Evolutionary conservation across 2,797 vertebrate species (phyloP), one percentile per base, ranked within the genome.

Genomic region (Sebastes matsubarae): DNA sequence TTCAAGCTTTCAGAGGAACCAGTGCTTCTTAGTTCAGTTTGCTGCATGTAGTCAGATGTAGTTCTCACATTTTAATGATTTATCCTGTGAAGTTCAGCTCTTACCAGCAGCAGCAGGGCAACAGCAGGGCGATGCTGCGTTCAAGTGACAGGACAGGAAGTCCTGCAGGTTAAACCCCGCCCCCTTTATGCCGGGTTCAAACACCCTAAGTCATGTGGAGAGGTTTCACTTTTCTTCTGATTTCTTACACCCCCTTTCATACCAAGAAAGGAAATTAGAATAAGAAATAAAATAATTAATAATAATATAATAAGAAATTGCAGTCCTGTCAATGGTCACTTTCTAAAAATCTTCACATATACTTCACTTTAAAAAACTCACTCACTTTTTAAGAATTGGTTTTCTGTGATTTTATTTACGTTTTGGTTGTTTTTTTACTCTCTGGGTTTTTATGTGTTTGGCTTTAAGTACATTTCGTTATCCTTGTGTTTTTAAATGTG

Each of bases 91-190:
- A 8, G 9, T 13, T 18, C 4, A 58, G 29, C 42, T 38, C 10
- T 14, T 22, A 5, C 13, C 24, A 20, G 9, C 18, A 18, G 46
- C 46, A 50, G 46, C 5, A 6, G 1, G 16, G 3, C 6, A 13
- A 36, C 34, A 36, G 30, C 8, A 1, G 36, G 18, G 4, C 6
- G 10, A 42, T 11, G 46, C 25, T 18, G 63, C 25, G 27, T 68
- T 38, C 32, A 57, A 78, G n/a, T 22, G 72, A 83, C 78, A 32
- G 20, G 4, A 52, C 81, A 82, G 89, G 84, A 91, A 87, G 27
- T 68, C 13, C 25, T 68, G 46, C 69, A 13, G 0, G 11, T 10
- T 25, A 68, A 71, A 7, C 79, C 58, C 27, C 88, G 87, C 89
- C 90, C 77, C 30, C 29, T 3, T 0, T 0, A 4, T 2, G 1